phyloP scores from a whole-genome alignment of 2,113 vertebrate species.

The Gadus macrocephalus region DNA sequence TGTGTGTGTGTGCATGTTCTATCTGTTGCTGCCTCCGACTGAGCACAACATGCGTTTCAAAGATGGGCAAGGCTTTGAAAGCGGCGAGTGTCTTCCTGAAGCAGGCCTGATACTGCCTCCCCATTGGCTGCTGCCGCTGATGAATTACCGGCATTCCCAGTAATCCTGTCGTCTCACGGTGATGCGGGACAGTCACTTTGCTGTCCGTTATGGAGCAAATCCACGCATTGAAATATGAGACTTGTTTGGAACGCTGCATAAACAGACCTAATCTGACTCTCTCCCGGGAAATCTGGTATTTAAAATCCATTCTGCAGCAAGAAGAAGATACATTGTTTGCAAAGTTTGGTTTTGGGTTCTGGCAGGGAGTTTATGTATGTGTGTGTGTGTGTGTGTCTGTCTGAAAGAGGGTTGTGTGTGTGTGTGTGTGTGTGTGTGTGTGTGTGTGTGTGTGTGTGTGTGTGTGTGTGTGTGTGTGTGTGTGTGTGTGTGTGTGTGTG shows the following conservation, averaged over 20 bases:
- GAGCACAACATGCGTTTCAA: conserved; percentile 33
- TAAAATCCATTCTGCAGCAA: conserved; percentile 32
- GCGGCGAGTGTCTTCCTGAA: conserved; percentile 58
- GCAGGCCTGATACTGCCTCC: conserved; percentile 62
- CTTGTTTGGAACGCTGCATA: conserved; percentile 59
- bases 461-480: too few species aligned
- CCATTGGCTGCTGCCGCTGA: conserved; percentile 69
- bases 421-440: too few species aligned
- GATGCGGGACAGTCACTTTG: conserved; percentile 60
- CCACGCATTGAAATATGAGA: conserved; percentile 68
- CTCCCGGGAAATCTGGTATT: conserved; percentile 46
- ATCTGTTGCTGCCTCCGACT: too few species aligned
- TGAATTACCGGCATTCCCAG: conserved; percentile 62
- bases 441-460: too few species aligned
- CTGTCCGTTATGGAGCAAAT: conserved; percentile 72
- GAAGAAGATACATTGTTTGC: conserved; percentile 34
- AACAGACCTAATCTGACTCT: conserved; percentile 47
- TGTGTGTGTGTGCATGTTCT: neutral
- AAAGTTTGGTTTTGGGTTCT: conserved; percentile 2
- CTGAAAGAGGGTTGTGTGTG: too few species aligned
- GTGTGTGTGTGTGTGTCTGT: neutral
- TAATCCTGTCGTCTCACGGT: conserved; percentile 71
- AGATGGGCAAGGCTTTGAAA: conserved; percentile 53
- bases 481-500: too few species aligned
- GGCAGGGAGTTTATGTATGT: conserved; percentile 10